These are phyloP conservation scores for Xerus rutilus DNA, from an alignment of 2,797 vertebrate genomes.

Conservation along the genomic window DNA sequence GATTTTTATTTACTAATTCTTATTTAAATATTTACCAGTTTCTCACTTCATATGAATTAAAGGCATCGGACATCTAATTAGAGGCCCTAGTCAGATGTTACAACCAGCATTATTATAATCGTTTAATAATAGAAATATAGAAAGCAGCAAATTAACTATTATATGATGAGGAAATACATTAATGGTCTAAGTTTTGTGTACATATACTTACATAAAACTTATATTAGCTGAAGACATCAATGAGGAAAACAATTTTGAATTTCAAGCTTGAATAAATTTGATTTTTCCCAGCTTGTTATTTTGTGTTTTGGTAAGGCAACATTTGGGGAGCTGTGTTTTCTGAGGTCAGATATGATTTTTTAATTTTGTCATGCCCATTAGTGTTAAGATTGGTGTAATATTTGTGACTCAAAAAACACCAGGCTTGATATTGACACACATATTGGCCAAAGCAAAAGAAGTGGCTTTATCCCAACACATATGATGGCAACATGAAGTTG, in stretches of 20 bases:
- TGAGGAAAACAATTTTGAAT: neutral
- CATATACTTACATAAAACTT: neutral
- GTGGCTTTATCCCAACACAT: slow-evolving; percentile 20
- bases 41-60: neutral
- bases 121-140: neutral
- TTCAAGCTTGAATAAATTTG: slow-evolving; percentile 31
- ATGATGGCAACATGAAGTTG: neutral
- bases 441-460: neutral
- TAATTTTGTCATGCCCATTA: slow-evolving; percentile 61
- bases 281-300: slow-evolving; percentile 41
- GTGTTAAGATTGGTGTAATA: slow-evolving; percentile 53
- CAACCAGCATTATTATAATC: neutral
- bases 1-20: neutral
- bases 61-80: neutral
- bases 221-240: neutral
- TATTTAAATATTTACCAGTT: slow-evolving; percentile 28
- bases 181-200: neutral
- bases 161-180: slow-evolving; percentile 7
- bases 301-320: neutral
- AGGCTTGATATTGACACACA: slow-evolving; percentile 43
- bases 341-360: slow-evolving; percentile 22
- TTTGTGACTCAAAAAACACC: slow-evolving; percentile 14
- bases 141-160: neutral
- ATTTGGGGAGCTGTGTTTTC: slow-evolving; percentile 32
- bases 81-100: neutral